Conservation (phyloP, 2,888 invertebrate genomes). For the Athripsodes cinereus region DNA sequence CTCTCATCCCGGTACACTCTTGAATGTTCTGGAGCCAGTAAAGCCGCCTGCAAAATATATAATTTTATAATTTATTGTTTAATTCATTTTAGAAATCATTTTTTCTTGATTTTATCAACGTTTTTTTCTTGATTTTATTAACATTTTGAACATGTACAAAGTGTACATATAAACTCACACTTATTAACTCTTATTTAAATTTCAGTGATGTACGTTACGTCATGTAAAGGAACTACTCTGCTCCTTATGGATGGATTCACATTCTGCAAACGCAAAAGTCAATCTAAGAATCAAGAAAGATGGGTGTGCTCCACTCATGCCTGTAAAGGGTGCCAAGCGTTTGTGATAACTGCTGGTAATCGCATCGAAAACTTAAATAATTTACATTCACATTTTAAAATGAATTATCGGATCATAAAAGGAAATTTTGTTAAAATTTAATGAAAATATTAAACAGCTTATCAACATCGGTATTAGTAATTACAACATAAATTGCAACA, state of each 20-base stretch:
- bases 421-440: conserved; percentile 1
- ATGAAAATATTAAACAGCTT: too few relatives aligned
- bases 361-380: conserved; percentile 1
- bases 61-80: too few relatives aligned
- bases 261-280: neutral
- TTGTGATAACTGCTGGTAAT: conserved; percentile 2
- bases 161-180: too few relatives aligned
- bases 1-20: too few relatives aligned
- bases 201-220: neutral
- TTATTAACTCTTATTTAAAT: neutral
- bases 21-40: too few relatives aligned
- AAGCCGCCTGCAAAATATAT: too few relatives aligned
- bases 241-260: neutral
- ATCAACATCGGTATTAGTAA: too few relatives aligned
- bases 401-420: neutral
- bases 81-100: too few relatives aligned
- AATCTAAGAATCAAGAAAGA: neutral
- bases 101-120: too few relatives aligned
- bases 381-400: conserved; percentile 15
- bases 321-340: conserved; percentile 11
- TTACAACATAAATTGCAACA: too few relatives aligned
- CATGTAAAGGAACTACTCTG: neutral
- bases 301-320: conserved; percentile 12
- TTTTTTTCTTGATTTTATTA: too few relatives aligned
- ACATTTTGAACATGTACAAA: too few relatives aligned